Percentiles rank a stretch among this genome's conserved stretches.
These are phyloP conservation scores for Psammodynastes pulverulentus DNA, from an alignment of 2,113 vertebrate genomes.

Conservation along the genomic window DNA sequence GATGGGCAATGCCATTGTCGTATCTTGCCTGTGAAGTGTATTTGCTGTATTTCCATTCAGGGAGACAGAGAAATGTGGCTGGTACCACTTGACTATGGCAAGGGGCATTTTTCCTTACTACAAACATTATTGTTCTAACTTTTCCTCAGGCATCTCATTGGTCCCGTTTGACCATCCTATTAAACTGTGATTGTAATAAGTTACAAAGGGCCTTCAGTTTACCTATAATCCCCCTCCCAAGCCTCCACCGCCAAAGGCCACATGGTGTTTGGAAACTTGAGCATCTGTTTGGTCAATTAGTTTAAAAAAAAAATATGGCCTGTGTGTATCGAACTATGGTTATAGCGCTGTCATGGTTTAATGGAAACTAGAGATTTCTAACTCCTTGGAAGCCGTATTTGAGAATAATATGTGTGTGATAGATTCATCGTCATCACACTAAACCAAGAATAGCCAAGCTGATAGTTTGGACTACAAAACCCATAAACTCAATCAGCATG, in stretches of 20 bases:
- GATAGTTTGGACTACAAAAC: not conserved
- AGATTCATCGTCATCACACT: not conserved
- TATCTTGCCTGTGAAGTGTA: not conserved
- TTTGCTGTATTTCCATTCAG: not conserved
- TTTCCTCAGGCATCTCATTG: slow-evolving; percentile 6
- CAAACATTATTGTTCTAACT: slow-evolving; percentile 3
- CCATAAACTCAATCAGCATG: not conserved
- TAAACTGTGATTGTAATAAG: not conserved
- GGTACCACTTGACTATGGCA: not conserved
- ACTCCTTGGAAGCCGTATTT: not conserved
- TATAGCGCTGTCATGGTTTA: not conserved
- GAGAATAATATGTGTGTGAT: not conserved
- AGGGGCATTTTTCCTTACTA: not conserved
- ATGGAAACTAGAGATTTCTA: not conserved
- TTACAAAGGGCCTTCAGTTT: not conserved
- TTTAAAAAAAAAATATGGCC: not conserved
- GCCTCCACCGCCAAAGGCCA: not conserved
- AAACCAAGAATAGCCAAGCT: not conserved
- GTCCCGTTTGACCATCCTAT: not conserved
- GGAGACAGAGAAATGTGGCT: not conserved
- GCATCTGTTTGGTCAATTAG: not conserved
- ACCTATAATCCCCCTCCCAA: not conserved
- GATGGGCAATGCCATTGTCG: rapidly evolving
- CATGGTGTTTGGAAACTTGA: not conserved
- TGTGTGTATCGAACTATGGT: not conserved